A percentile compares a stretch with the other conserved stretches of the same genome.
Evolutionary conservation across 2,888 invertebrate species (phyloP).

Genomic region (Nymphalis polychloros): DNA sequence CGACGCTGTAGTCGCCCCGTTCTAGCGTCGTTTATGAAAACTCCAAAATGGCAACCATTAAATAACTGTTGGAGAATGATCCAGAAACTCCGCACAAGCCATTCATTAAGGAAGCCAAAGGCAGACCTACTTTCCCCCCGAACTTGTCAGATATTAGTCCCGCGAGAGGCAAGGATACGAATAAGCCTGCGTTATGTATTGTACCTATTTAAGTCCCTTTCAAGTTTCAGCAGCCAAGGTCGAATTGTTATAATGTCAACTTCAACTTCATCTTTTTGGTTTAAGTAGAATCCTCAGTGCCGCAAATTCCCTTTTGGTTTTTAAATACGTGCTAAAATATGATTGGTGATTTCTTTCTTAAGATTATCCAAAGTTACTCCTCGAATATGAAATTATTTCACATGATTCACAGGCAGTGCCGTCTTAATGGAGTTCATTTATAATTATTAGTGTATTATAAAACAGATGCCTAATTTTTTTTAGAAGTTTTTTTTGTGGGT

Average conservation of each 20-base stretch:
- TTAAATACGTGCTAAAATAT: constrained; percentile 2
- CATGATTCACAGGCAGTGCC: background rate
- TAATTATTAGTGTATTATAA: background rate
- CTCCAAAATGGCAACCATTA: constrained; percentile 65
- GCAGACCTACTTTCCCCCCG: constrained; percentile 78
- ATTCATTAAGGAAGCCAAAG: constrained; percentile 62
- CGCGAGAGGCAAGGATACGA: constrained; percentile 82
- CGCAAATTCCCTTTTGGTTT: constrained; percentile 7
- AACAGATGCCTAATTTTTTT: background rate
- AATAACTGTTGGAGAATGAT: constrained; percentile 70
- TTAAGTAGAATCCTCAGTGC: background rate
- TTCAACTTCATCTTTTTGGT: constrained; percentile 23
- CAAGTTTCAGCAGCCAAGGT: constrained; percentile 75
- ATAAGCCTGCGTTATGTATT: constrained; percentile 83
- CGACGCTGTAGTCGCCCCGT: constrained; percentile 51
- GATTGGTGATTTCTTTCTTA: background rate
- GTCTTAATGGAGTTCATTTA: background rate
- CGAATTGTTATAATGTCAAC: constrained; percentile 66
- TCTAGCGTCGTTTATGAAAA: constrained; percentile 66
- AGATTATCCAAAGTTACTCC: constrained; percentile 45
- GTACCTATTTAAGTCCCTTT: constrained; percentile 79
- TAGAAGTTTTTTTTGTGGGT: too few relatives aligned
- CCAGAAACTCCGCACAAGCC: constrained; percentile 65
- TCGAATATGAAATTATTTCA: background rate
- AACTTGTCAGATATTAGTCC: constrained; percentile 85